Base-by-base conservation (phyloP, 2,113 vertebrate species). In the Neotragus pygmaeus region DNA sequence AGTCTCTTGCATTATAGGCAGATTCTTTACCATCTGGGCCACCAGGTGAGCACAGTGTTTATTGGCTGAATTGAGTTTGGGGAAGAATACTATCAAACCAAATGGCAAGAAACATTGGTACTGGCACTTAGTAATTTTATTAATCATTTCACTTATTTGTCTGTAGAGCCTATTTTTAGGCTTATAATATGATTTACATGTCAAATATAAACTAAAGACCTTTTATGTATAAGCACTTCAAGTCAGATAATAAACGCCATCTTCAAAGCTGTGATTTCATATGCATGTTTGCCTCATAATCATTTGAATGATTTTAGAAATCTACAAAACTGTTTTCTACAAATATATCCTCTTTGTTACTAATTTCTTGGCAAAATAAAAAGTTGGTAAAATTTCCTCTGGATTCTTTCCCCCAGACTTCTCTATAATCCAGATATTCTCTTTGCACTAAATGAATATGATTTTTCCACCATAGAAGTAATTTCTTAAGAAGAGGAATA, bases 321-420 rank as follows among this genome's bases (percentile, higher is more conserved):
- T 91, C 49, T 64, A 45, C 36, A 43, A 94, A 77, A 23, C 28
- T 96, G 19, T 90, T 96, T 91, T 92, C 49, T 60, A 81, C 9
- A 94, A 96, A 94, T 89, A 70, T 53, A 73, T 66, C 9, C 45
- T 93, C 58, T 97, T 95, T 90, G 39, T 75, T 94, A 84, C 49
- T 80, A 60, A 95, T 39, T 96, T 93, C 90, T 92, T 95, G 45
- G 89, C 82, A 91, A 73, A 45, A 97, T 28, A 57, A 43, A 83
- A 94, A 89, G 47, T 90, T 70, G 27, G 12, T 47, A 93, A 12
- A 94, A 66, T 94, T 96, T 94, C 36, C 75, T 88, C 64, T 92
- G 82, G 87, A 88, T 91, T 64, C 17, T 82, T 91, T 96, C 47
- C 80, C n/a, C 11, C 19, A 91, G 95, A 82, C 13, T 53, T 95